Evolutionary conservation across 2,888 invertebrate genomes (phyloP).

Genomic region (Tortrix viridana): DNA sequence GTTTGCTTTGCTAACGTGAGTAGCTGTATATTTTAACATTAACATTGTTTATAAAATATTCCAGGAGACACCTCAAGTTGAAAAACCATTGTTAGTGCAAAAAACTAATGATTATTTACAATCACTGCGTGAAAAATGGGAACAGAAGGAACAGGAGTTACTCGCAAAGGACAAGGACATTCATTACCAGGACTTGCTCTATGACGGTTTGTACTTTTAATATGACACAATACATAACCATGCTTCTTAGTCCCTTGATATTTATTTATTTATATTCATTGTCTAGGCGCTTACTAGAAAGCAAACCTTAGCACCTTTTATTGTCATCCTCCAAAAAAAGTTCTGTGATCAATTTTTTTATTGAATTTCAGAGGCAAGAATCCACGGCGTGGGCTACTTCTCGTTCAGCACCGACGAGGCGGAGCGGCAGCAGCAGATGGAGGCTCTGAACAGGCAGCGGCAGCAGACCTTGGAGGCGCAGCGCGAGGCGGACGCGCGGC

Average conservation of each 20-base stretch:
- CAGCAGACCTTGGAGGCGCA: constrained; percentile 89
- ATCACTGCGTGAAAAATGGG: constrained; percentile 93
- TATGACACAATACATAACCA: too few relatives aligned
- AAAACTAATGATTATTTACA: constrained; percentile 80
- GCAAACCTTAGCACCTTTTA: too few relatives aligned
- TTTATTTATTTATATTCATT: constrained; percentile 18
- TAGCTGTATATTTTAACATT: not conserved
- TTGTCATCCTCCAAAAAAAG: too few relatives aligned
- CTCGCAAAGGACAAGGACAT: constrained; percentile 87
- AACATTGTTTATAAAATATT: constrained; percentile 1
- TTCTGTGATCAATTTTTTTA: not conserved
- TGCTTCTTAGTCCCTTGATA: not conserved
- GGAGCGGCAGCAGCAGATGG: constrained; percentile 91
- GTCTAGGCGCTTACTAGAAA: constrained; percentile 25
- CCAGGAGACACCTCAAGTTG: constrained; percentile 43
- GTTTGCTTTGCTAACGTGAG: too few relatives aligned
- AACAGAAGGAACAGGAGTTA: constrained; percentile 90
- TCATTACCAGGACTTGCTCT: constrained; percentile 96
- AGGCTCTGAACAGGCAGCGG: constrained; percentile 88
- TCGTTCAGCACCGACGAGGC: constrained; percentile 94
- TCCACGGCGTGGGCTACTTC: constrained; percentile 96
- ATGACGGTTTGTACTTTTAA: constrained; percentile 86
- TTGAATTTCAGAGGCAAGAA: constrained; percentile 89
- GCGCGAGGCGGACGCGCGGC: constrained; percentile 84
- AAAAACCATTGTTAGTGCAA: constrained; percentile 87